Percentiles rank a stretch among this genome's conserved stretches.
Conservation (phyloP, 2,888 invertebrate species). For the Agrotis puta region DNA sequence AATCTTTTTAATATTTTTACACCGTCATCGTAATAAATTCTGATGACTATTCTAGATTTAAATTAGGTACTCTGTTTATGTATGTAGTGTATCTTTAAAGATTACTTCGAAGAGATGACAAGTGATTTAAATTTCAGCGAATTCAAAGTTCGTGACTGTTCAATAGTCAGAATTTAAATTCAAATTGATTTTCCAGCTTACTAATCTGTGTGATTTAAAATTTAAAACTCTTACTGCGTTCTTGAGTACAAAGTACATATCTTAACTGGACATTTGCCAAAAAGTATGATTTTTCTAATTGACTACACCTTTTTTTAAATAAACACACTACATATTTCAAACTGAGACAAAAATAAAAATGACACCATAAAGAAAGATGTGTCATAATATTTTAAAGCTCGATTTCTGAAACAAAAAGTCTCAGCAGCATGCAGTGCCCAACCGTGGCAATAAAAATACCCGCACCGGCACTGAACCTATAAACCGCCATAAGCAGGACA, state of each 20-base stretch:
- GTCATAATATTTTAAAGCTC: neutral
- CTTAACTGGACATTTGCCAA: conserved; percentile 38
- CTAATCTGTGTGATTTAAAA: conserved; percentile 38
- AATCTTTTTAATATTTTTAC: conserved; percentile 35
- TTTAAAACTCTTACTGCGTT: conserved; percentile 9
- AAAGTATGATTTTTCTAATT: conserved; percentile 24
- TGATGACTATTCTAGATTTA: conserved; percentile 26
- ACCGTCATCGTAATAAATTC: conserved; percentile 34
- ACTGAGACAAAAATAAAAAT: conserved; percentile 2
- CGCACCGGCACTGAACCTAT: conserved; percentile 49
- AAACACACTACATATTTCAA: neutral
- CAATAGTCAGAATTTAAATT: conserved; percentile 37
- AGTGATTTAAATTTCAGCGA: conserved; percentile 39
- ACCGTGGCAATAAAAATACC: conserved; percentile 56
- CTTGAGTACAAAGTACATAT: neutral
- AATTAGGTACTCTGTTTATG: conserved; percentile 26
- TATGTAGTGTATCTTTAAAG: conserved; percentile 39
- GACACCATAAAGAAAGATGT: neutral
- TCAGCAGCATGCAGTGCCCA: conserved; percentile 28
- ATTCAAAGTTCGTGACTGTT: conserved; percentile 48
- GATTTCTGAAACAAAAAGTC: conserved; percentile 15
- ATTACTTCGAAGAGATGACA: conserved; percentile 43
- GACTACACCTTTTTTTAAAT: conserved; percentile 8
- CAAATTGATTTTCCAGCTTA: conserved; percentile 41
- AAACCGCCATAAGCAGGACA: conserved; percentile 66